Percentiles rank a stretch among this genome's conserved stretches.
These are phyloP conservation scores for Helobdella robusta DNA, from an alignment of 2,888 invertebrate species.

Conservation along the genomic window DNA sequence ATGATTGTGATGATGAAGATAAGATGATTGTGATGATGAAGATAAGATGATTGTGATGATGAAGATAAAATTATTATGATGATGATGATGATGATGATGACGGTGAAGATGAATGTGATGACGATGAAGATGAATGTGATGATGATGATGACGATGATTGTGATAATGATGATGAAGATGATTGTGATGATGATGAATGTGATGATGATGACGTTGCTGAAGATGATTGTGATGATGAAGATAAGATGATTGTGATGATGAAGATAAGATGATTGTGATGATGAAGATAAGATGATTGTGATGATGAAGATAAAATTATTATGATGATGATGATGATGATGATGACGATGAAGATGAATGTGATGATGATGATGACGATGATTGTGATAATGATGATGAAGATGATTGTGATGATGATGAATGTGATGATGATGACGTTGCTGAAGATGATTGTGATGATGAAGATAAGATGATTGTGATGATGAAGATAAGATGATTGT, in stretches of 20 bases:
- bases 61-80: too few relatives aligned
- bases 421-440: not conserved
- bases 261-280: not conserved
- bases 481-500: not conserved
- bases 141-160: not conserved
- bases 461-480: too few relatives aligned
- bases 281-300: not conserved
- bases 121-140: not conserved
- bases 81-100: not conserved
- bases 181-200: not conserved
- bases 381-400: not conserved
- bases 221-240: not conserved
- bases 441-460: not conserved
- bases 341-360: not conserved
- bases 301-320: conserved; percentile 1
- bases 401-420: not conserved
- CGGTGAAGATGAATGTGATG: too few relatives aligned
- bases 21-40: not conserved
- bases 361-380: not conserved
- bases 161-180: not conserved
- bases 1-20: too few relatives aligned
- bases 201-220: too few relatives aligned
- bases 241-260: not conserved
- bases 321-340: not conserved
- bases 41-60: too few relatives aligned